These are phyloP conservation scores for Aptenodytes forsteri DNA, from an alignment of 2,113 vertebrate genomes.

Conservation along the genomic window DNA sequence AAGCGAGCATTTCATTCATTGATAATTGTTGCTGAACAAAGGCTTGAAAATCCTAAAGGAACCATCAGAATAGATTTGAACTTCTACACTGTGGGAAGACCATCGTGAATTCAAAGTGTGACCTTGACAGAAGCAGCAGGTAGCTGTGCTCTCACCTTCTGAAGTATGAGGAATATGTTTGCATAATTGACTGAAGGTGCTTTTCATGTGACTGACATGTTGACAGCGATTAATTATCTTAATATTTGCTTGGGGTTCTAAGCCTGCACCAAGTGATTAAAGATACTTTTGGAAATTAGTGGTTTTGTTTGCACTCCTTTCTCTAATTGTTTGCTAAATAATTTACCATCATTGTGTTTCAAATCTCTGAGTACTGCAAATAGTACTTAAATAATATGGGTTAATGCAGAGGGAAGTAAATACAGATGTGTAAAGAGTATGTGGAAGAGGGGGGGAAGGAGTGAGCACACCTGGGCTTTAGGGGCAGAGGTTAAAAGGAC, in stretches of 20 bases:
- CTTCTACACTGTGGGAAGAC: background rate
- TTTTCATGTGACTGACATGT: conserved; percentile 65
- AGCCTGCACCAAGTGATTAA: conserved; percentile 62
- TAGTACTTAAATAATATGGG: background rate
- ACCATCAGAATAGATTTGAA: conserved; percentile 20
- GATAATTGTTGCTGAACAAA: background rate
- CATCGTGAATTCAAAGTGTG: conserved; percentile 44
- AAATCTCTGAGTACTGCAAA: conserved; percentile 9
- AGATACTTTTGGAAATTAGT: conserved; percentile 63
- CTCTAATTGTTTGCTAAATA: conserved; percentile 69
- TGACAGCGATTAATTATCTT: conserved; percentile 77
- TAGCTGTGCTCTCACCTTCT: background rate
- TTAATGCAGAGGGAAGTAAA: background rate
- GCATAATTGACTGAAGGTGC: conserved; percentile 55
- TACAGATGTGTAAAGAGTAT: background rate
- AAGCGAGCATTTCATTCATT: conserved; percentile 25
- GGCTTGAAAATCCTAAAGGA: conserved; percentile 53
- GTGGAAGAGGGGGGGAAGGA: background rate
- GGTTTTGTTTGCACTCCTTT: conserved; percentile 67
- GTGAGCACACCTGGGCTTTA: background rate
- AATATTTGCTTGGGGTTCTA: conserved; percentile 75
- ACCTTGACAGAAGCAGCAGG: conserved; percentile 67
- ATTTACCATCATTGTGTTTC: conserved; percentile 43
- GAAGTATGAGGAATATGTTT: background rate
- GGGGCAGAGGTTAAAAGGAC: background rate